phyloP scores from a whole-genome alignment of 2,888 invertebrate genomes.

The Dolichopus griseipennis region DNA sequence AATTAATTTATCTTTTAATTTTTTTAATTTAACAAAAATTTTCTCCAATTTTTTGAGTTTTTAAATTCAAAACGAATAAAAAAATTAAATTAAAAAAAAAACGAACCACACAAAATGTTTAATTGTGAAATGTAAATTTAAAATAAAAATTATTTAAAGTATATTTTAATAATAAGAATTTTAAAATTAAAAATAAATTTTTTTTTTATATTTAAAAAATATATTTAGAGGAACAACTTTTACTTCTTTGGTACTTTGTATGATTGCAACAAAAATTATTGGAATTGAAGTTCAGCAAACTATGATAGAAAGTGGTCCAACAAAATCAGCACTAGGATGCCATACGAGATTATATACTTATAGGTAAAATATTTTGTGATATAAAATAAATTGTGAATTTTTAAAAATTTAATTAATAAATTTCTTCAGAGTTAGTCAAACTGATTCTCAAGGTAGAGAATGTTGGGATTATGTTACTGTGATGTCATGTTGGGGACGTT shows the following conservation, averaged over 20 bases:
- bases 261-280: background rate
- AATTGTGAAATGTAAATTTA: background rate
- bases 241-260: background rate
- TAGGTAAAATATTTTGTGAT: constrained; percentile 23
- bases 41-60: too few species aligned
- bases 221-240: background rate
- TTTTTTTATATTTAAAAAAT: background rate
- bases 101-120: background rate
- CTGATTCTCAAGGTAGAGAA: constrained; percentile 47
- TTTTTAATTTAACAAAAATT: background rate
- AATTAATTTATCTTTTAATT: background rate
- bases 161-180: background rate
- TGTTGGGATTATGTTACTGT: constrained; percentile 71
- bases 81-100: background rate
- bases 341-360: constrained; percentile 58
- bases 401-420: too few species aligned
- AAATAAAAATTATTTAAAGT: background rate
- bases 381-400: too few species aligned
- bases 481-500: constrained; percentile 71
- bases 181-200: background rate
- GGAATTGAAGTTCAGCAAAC: background rate
- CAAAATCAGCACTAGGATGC: constrained; percentile 52
- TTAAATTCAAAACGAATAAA: background rate
- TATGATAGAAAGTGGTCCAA: constrained; percentile 29
- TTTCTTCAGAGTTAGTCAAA: constrained; percentile 47